These are phyloP conservation scores for Cotesia congregata DNA, from an alignment of 2,888 invertebrate species.

Conservation along the genomic window DNA sequence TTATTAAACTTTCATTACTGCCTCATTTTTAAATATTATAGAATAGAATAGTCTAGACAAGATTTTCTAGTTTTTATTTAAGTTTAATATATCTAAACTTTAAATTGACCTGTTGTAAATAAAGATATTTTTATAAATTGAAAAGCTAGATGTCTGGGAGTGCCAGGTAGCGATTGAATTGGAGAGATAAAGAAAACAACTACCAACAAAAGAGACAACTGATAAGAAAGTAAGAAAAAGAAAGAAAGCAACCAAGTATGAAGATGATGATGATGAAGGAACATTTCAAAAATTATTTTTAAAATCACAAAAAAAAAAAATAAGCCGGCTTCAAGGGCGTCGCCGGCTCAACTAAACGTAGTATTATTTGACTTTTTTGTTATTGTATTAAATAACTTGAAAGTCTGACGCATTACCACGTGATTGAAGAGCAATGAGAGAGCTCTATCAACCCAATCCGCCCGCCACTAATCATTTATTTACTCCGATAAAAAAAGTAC, in stretches of 20 bases:
- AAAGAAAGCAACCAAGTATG: too few species aligned
- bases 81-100: background rate
- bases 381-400: conserved; percentile 32
- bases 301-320: conserved; percentile 6
- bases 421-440: conserved; percentile 52
- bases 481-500: background rate
- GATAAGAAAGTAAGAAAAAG: too few species aligned
- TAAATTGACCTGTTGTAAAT: background rate
- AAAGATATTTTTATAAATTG: background rate
- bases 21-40: background rate
- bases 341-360: conserved; percentile 23
- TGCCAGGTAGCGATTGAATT: conserved; percentile 29
- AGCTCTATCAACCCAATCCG: conserved; percentile 28
- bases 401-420: conserved; percentile 62
- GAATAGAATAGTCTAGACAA: background rate
- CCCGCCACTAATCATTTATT: conserved; percentile 2
- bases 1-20: background rate
- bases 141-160: conserved; percentile 40
- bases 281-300: background rate
- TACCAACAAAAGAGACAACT: conserved; percentile 2
- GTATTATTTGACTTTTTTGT: conserved; percentile 4
- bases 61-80: background rate
- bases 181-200: conserved; percentile 24
- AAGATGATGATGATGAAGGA: too few species aligned
- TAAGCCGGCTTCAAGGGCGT: conserved; percentile 36